Conservation (phyloP, 1,140 invertebrate species). For the Palaemon carinicauda region DNA sequence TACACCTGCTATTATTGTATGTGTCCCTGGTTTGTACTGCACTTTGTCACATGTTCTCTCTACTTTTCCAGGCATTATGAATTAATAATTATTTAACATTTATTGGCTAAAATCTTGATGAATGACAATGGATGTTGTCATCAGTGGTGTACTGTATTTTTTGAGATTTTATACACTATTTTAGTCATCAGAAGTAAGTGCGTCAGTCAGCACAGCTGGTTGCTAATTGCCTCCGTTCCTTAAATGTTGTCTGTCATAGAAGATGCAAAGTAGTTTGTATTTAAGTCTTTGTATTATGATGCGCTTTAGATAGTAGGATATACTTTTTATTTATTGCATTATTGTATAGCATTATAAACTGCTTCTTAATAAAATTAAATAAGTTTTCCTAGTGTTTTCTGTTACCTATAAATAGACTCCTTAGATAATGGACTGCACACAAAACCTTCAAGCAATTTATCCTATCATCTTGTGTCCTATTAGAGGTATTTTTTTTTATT, state of each 20-base stretch:
- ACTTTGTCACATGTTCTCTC: slow-evolving; percentile 1
- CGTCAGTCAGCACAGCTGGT: slow-evolving; percentile 25
- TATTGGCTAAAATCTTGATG: neutral
- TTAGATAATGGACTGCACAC: too few relatives aligned
- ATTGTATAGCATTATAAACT: slow-evolving; percentile 46
- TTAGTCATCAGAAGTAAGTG: neutral
- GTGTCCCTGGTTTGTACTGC: neutral
- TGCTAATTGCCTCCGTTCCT: slow-evolving; percentile 24
- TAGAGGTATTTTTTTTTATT: too few relatives aligned
- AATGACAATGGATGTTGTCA: neutral
- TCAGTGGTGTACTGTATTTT: neutral
- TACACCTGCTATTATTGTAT: neutral
- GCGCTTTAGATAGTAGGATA: slow-evolving; percentile 32
- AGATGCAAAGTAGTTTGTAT: neutral
- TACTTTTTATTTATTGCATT: slow-evolving; percentile 47
- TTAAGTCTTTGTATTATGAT: slow-evolving; percentile 17
- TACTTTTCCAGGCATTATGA: neutral
- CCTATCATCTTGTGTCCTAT: too few relatives aligned
- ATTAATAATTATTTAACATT: neutral
- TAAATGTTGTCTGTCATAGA: slow-evolving; percentile 20
- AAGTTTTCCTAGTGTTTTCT: neutral
- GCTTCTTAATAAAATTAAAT: slow-evolving; percentile 46
- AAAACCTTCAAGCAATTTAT: too few relatives aligned
- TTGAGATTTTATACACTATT: neutral
- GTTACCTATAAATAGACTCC: too few relatives aligned